Base-by-base conservation (phyloP, 2,113 vertebrate genomes). In the Perca schrenkii region DNA sequence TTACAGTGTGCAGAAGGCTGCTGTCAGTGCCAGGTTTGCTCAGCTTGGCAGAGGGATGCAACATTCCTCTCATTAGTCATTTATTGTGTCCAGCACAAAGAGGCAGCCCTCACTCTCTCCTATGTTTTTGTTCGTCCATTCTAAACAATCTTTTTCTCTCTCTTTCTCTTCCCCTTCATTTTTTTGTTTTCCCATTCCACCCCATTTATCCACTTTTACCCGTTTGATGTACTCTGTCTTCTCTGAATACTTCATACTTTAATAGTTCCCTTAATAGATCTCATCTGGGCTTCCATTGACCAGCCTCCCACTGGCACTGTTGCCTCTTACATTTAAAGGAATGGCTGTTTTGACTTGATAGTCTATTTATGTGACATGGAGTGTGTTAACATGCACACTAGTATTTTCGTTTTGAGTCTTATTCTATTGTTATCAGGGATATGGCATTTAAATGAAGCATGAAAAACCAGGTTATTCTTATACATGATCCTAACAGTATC, bases 241-340 rank as follows among this genome's bases (percentile, higher is more conserved):
- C 1, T 74, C 10, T 49, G 64, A 36, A 43, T 73, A 47, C 31
- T 77, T 53, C 2, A n/a, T n/a, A 21, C n/a, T 14, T 60, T 17
- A 40, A 16, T 43, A 95, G 95, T 89, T 95, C 94, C 83, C 92
- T 94, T 67, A 95, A 90, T 85, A 93, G 94, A 94, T 93, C 94
- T 73, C 83, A 93, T 77, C 83, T 92, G 69, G 86, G 88, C 69
- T 94, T 93, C 79, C 86, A 92, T 87, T 95, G 93, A 96, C 90
- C 79, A 49, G 22, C 66, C 70, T 82, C 84, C 66, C 66, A 72
- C 36, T 63, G 19, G 54, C 64, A 64, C 60, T 36, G 31, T 31
- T 14, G 36, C 22, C 40, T 79, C 46, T 47, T 71, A 63, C 57
- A 25, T 8, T 76, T 61, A 68, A 85, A 72, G 69, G 63, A 84